phyloP scores from a whole-genome alignment of 2,797 vertebrate species.

The Betta splendens region DNA sequence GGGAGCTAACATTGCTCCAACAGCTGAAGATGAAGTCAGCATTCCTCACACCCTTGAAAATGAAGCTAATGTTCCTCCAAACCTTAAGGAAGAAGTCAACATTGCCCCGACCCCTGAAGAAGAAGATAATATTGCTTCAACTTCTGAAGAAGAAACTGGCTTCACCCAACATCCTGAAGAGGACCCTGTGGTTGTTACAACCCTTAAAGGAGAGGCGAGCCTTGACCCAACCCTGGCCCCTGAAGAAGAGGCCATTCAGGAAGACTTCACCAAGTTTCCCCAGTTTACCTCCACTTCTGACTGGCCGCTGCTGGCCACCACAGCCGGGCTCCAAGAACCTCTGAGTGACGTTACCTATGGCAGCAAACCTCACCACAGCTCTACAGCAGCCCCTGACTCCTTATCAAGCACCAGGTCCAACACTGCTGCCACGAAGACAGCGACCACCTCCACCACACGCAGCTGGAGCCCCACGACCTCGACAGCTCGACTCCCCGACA shows the following conservation, averaged over 20 bases:
- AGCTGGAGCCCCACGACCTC: constrained; percentile 62
- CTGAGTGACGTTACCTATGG: constrained; percentile 66
- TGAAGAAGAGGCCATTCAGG: constrained; percentile 14
- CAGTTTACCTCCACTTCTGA: constrained; percentile 58
- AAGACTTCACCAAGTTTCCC: constrained; percentile 63
- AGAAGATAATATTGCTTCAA: background rate
- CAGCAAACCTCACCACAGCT: constrained; percentile 32
- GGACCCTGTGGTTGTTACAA: background rate
- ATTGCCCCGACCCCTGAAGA: background rate
- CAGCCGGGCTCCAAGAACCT: constrained; percentile 65
- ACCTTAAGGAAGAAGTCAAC: background rate
- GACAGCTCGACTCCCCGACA: constrained; percentile 28
- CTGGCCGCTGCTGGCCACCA: constrained; percentile 55
- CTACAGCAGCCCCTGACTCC: constrained; percentile 23
- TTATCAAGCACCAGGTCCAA: constrained; percentile 29
- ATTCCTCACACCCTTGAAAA: background rate
- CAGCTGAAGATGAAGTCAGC: too few relatives aligned
- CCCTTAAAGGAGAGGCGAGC: background rate
- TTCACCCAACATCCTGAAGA: background rate
- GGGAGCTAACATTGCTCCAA: background rate
- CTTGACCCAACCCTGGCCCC: background rate
- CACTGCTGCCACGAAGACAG: constrained; percentile 8
- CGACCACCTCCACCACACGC: constrained; percentile 33
- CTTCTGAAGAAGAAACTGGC: background rate
- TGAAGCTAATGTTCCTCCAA: background rate